phyloP scores from a whole-genome alignment of 2,113 vertebrate species.

The Pao palembangensis region DNA sequence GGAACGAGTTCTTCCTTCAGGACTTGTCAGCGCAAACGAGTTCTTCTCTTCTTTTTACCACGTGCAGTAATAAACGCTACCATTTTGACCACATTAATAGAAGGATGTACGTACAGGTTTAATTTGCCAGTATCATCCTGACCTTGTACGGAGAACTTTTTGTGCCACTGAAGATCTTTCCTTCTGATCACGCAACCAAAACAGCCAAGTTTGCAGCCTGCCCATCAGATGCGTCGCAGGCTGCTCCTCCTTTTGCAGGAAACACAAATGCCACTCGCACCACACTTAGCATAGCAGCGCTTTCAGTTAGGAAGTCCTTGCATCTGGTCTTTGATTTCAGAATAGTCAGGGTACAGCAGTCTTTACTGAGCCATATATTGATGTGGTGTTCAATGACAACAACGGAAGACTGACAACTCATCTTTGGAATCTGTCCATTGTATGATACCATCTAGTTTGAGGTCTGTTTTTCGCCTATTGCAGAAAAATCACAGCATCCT shows the following conservation, averaged over 20 bases:
- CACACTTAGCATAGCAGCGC: slow-evolving; percentile 37
- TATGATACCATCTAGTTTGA: slow-evolving; percentile 65
- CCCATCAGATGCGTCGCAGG: slow-evolving; percentile 28
- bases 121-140: slow-evolving; percentile 42
- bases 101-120: slow-evolving; percentile 53
- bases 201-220: slow-evolving; percentile 39
- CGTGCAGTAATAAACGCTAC: slow-evolving; percentile 50
- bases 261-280: slow-evolving; percentile 18
- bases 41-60: slow-evolving; percentile 58
- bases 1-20: slow-evolving; percentile 28
- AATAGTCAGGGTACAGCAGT: slow-evolving; percentile 57
- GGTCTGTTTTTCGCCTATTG: slow-evolving; percentile 41
- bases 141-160: slow-evolving; percentile 36
- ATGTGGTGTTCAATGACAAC: slow-evolving; percentile 54
- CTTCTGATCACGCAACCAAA: slow-evolving; percentile 23
- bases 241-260: slow-evolving; percentile 17
- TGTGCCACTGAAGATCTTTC: slow-evolving; percentile 19
- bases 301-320: slow-evolving; percentile 29
- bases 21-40: slow-evolving; percentile 46
- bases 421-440: slow-evolving; percentile 54
- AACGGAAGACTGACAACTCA: slow-evolving; percentile 46
- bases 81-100: slow-evolving; percentile 45
- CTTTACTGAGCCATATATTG: slow-evolving; percentile 49
- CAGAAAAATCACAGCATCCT: slow-evolving; percentile 37
- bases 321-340: slow-evolving; percentile 37